These are phyloP conservation scores for Syndactyla subalaris DNA, from an alignment of 2,797 vertebrate species.

Conservation along the genomic window DNA sequence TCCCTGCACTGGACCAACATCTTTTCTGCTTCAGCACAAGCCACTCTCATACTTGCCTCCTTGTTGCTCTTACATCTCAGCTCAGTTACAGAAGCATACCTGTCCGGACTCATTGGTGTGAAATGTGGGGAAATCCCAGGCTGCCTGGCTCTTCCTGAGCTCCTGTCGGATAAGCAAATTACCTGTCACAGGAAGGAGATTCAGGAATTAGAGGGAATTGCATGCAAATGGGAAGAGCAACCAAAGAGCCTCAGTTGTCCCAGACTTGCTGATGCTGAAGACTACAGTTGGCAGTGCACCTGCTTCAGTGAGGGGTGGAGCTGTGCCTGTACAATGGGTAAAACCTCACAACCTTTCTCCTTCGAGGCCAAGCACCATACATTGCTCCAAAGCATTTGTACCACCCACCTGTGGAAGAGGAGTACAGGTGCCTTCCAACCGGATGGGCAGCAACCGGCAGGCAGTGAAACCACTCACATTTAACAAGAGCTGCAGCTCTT, in stretches of 20 bases:
- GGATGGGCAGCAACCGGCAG: not conserved
- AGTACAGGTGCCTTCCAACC: not conserved
- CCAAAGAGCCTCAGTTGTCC: not conserved
- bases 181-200: not conserved
- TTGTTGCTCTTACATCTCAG: not conserved
- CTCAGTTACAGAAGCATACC: not conserved
- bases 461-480: not conserved
- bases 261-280: not conserved
- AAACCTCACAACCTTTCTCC: not conserved
- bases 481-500: not conserved
- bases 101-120: not conserved
- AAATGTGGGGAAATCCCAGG: not conserved
- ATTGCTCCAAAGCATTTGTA: not conserved
- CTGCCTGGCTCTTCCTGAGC: not conserved
- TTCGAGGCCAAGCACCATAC: not conserved
- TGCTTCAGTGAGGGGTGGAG: not conserved
- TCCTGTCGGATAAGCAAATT: slow-evolving; percentile 6
- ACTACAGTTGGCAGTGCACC: slow-evolving; percentile 13
- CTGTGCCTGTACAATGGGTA: not conserved
- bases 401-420: not conserved
- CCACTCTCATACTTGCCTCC: not conserved
- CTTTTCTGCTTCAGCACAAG: not conserved
- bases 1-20: not conserved
- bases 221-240: slow-evolving; percentile 26
- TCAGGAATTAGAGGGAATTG: slow-evolving; percentile 3